Conservation (phyloP, 2,888 invertebrate species). For the Hypsopygia costalis region DNA sequence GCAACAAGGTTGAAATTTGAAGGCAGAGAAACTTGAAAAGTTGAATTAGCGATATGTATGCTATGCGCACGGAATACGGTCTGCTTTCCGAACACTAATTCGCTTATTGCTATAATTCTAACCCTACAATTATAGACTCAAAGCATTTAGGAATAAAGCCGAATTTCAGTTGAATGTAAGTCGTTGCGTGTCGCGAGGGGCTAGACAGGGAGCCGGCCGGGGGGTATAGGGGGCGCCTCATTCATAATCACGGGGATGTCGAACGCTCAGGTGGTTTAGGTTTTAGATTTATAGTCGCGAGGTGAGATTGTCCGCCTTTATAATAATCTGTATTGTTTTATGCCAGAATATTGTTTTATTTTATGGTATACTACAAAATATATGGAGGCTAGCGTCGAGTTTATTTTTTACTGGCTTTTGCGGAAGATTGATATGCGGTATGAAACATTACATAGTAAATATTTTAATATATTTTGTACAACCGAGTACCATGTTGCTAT, state of each 20-base stretch:
- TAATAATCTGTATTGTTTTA: constrained; percentile 62
- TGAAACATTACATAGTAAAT: no score
- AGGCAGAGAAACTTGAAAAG: constrained; percentile 18
- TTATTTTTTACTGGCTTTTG: no score
- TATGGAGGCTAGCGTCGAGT: neutral
- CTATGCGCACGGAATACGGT: constrained; percentile 67
- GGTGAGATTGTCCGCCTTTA: constrained; percentile 57
- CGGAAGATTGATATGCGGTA: no score
- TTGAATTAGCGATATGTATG: constrained; percentile 67
- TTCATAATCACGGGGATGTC: constrained; percentile 71
- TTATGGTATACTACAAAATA: constrained; percentile 23
- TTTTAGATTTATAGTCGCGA: constrained; percentile 70
- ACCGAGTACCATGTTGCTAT: no score
- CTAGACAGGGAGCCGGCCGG: constrained; percentile 20
- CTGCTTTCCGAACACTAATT: constrained; percentile 70
- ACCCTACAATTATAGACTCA: constrained; percentile 28
- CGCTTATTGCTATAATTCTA: constrained; percentile 49
- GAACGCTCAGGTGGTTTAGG: constrained; percentile 75
- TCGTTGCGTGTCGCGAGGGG: constrained; percentile 18
- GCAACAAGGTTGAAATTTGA: constrained; percentile 22
- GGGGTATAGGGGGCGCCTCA: constrained; percentile 43
- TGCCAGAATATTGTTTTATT: constrained; percentile 38
- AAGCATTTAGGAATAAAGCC: constrained; percentile 23
- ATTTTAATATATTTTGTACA: no score
- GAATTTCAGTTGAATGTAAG: constrained; percentile 17